Evolutionary conservation across 2,113 vertebrate genomes (phyloP).

Genomic region (Paracanthobrama guichenoti): DNA sequence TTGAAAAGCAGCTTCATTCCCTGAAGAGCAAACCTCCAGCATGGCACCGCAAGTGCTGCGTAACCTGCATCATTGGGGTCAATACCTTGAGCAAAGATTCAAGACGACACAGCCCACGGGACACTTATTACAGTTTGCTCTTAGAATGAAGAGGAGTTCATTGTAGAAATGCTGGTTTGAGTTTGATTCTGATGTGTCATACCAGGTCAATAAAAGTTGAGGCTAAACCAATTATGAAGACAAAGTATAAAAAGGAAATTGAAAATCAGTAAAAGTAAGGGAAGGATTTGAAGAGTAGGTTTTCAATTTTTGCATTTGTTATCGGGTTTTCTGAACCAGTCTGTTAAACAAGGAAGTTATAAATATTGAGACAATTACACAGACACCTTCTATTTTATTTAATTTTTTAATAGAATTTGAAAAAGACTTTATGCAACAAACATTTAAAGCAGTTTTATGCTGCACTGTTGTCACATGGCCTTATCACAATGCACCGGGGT

Average conservation of each 20-base stretch:
- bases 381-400: background rate
- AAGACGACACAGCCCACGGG: background rate
- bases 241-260: background rate
- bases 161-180: background rate
- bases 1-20: slow-evolving; percentile 41
- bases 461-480: too few relatives aligned
- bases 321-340: slow-evolving; percentile 61
- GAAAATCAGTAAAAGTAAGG: background rate
- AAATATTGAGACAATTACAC: slow-evolving; percentile 25
- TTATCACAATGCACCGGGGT: too few relatives aligned
- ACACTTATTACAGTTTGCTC: slow-evolving; percentile 20
- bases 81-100: background rate
- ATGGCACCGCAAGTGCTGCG: background rate
- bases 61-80: slow-evolving; percentile 22
- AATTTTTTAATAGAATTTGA: background rate
- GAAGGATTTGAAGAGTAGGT: slow-evolving; percentile 62
- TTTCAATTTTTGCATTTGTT: slow-evolving; percentile 70
- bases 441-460: background rate
- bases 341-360: slow-evolving; percentile 71
- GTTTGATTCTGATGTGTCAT: background rate
- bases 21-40: slow-evolving; percentile 17
- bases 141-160: background rate
- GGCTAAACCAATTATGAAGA: background rate
- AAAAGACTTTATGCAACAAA: background rate
- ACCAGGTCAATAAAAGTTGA: slow-evolving; percentile 2